Conservation (phyloP, 2,113 vertebrate species). For the Tympanuchus pallidicinctus region DNA sequence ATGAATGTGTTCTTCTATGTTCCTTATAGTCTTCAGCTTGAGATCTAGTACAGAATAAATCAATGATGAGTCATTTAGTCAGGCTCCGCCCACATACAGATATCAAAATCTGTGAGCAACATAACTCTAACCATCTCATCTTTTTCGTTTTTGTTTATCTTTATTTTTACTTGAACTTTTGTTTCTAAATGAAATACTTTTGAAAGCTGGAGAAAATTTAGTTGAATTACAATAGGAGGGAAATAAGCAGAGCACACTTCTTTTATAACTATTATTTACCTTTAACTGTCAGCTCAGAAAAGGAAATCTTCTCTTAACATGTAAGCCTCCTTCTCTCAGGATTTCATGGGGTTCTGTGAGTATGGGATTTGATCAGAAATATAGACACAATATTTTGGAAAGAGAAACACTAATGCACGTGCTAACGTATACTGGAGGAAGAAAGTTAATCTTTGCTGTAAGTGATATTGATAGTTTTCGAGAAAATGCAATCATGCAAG, state of each 20-base stretch:
- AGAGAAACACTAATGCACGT: not conserved
- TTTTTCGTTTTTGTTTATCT: not conserved
- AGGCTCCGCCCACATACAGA: not conserved
- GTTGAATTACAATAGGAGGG: not conserved
- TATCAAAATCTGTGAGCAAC: not conserved
- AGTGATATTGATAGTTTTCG: not conserved
- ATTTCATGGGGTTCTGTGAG: not conserved
- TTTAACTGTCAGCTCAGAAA: not conserved
- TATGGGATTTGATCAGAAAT: not conserved
- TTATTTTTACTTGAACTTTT: not conserved
- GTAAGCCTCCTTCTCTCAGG: not conserved
- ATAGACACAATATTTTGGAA: not conserved
- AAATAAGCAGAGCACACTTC: not conserved
- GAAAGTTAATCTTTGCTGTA: not conserved
- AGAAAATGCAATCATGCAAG: not conserved
- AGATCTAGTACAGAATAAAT: not conserved
- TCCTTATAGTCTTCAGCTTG: not conserved
- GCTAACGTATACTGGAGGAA: rapidly evolving
- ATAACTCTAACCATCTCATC: rapidly evolving
- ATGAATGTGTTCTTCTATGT: not conserved
- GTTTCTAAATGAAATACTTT: not conserved
- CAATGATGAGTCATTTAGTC: not conserved
- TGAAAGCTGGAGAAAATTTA: not conserved
- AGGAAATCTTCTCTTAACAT: not conserved
- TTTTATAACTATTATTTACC: not conserved